phyloP scores from a whole-genome alignment of 2,797 vertebrate genomes.

The Phyllotis vaccarum region DNA sequence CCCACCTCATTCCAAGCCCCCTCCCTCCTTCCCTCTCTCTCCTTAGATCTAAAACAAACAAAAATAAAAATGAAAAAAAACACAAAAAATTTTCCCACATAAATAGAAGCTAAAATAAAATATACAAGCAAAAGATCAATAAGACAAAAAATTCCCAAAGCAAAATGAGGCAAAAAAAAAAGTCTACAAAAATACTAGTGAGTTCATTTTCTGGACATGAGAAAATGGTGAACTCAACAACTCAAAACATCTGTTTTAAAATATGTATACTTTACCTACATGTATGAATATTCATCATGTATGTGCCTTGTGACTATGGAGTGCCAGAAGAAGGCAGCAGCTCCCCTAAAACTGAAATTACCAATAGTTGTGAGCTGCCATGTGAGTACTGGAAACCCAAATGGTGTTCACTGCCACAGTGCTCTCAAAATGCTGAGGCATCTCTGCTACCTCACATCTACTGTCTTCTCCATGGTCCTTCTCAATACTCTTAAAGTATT shows the following conservation, averaged over 20 bases:
- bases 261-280: neutral
- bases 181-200: neutral
- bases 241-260: constrained; percentile 8
- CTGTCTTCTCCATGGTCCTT: constrained; percentile 92
- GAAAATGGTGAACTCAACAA: constrained; percentile 65
- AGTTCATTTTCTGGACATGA: neutral
- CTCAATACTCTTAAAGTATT: constrained; percentile 82
- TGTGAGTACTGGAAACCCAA: too few species aligned
- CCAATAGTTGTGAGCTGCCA: neutral
- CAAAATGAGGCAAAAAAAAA: neutral
- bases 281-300: neutral
- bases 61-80: neutral
- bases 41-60: neutral
- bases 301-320: neutral
- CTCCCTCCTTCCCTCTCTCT: neutral
- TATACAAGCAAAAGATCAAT: neutral
- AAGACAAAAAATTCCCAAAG: neutral
- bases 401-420: neutral
- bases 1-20: neutral
- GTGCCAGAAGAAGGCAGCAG: neutral
- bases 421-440: neutral
- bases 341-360: neutral
- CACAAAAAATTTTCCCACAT: neutral
- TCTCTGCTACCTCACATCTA: constrained; percentile 55
- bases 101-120: neutral